These are phyloP conservation scores for Phrynocephalus versicolor DNA, from an alignment of 2,113 vertebrate species.

Conservation along the genomic window DNA sequence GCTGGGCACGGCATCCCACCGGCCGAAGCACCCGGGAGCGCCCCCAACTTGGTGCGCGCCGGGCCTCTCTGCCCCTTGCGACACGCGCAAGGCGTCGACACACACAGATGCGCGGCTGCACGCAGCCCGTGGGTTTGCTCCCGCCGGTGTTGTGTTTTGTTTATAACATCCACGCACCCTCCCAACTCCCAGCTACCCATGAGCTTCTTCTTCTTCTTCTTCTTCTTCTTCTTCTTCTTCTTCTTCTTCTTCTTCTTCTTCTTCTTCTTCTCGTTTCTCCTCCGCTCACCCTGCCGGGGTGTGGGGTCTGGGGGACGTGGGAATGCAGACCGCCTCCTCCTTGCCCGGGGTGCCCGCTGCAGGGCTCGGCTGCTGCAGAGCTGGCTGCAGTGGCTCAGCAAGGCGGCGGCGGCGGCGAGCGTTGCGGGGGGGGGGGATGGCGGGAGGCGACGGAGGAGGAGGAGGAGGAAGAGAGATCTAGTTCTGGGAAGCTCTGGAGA, in stretches of 20 bases:
- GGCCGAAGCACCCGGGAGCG: not conserved
- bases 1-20: not conserved
- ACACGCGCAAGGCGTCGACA: no score
- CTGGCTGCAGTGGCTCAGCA: conserved; percentile 21
- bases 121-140: not conserved
- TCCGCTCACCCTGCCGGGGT: not conserved
- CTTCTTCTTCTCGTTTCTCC: not conserved
- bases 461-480: conserved; percentile 69
- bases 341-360: not conserved
- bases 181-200: conserved; percentile 33
- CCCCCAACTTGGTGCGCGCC: no score
- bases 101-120: not conserved
- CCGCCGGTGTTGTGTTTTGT: no score
- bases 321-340: not conserved
- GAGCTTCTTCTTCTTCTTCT: conserved; percentile 2
- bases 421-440: conserved; percentile 71
- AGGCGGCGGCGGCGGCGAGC: conserved; percentile 7
- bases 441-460: conserved; percentile 48
- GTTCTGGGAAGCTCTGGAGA: conserved; percentile 67
- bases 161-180: no score
- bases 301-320: not conserved
- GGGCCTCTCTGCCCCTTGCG: not conserved
- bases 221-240: not conserved
- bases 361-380: conserved; percentile 26
- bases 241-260: not conserved